Percentiles rank a stretch among this genome's conserved stretches.
phyloP scores from a whole-genome alignment of 2,113 vertebrate genomes.

The Rhea pennata region DNA sequence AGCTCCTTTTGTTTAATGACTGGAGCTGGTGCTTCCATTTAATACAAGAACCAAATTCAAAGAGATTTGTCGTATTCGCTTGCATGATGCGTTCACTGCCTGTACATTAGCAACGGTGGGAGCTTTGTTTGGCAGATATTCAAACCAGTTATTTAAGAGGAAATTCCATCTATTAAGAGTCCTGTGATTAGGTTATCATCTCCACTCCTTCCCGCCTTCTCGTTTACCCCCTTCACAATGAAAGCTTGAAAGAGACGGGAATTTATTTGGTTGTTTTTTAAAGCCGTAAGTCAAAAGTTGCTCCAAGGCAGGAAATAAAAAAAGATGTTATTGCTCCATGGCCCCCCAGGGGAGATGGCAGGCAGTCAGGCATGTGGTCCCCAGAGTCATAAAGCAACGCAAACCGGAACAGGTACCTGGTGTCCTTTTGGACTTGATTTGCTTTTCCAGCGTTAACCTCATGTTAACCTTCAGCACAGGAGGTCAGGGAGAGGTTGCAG shows the following conservation, averaged over 20 bases:
- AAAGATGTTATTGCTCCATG: not conserved
- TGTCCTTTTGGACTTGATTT: slow-evolving; percentile 57
- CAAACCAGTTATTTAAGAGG: slow-evolving; percentile 36
- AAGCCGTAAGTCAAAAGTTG: not conserved
- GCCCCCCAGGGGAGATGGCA: slow-evolving; percentile 19
- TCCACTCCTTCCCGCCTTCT: not conserved
- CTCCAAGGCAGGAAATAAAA: slow-evolving; percentile 63
- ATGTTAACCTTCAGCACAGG: slow-evolving; percentile 28
- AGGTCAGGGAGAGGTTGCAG: slow-evolving; percentile 58
- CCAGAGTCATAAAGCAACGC: slow-evolving; percentile 25
- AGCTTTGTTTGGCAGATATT: slow-evolving; percentile 23
- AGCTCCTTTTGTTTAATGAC: not conserved
- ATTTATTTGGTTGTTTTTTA: slow-evolving; percentile 31
- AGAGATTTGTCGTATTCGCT: not conserved
- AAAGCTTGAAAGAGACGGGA: slow-evolving; percentile 9
- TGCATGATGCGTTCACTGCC: not conserved
- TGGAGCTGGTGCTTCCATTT: not conserved
- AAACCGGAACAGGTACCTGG: slow-evolving; percentile 60
- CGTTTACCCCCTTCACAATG: slow-evolving; percentile 14
- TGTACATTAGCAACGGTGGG: not conserved
- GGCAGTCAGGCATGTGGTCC: slow-evolving; percentile 32
- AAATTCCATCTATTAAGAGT: slow-evolving; percentile 30
- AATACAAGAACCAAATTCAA: not conserved
- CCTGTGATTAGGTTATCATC: slow-evolving; percentile 50
- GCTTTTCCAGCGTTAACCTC: slow-evolving; percentile 57